Evolutionary conservation across 2,797 vertebrate genomes (phyloP).

Genomic region (Girardinus metallicus): DNA sequence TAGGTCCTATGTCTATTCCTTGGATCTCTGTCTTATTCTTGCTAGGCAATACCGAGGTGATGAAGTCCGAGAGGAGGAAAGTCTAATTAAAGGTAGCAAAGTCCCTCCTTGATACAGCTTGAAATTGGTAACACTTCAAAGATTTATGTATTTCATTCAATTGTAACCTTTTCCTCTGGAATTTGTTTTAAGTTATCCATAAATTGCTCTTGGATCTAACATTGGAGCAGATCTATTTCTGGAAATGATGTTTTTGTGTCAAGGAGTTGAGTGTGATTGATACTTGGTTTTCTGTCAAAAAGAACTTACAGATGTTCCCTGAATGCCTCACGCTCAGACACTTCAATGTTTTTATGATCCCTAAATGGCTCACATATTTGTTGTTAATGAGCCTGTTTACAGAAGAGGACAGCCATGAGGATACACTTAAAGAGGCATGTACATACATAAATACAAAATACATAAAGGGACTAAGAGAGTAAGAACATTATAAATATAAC

Average conservation of each 20-base stretch:
- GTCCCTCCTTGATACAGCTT: neutral
- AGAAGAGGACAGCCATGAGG: neutral
- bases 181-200: neutral
- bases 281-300: neutral
- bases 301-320: neutral
- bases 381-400: conserved; percentile 7
- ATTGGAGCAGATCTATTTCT: neutral
- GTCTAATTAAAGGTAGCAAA: neutral
- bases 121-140: neutral
- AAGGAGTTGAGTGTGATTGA: neutral
- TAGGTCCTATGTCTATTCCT: neutral
- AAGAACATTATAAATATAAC: neutral
- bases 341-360: neutral
- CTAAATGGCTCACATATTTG: conserved; percentile 8
- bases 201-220: neutral
- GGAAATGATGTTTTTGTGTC: neutral
- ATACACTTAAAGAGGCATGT: neutral
- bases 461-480: conserved; percentile 4
- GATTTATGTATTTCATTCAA: neutral
- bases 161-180: neutral
- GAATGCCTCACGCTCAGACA: neutral
- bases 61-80: neutral
- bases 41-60: neutral
- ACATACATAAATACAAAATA: conserved; percentile 3
- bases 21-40: neutral